These are phyloP conservation scores for Platerodrilus igneus DNA, from an alignment of 2,888 invertebrate genomes.

Conservation along the genomic window DNA sequence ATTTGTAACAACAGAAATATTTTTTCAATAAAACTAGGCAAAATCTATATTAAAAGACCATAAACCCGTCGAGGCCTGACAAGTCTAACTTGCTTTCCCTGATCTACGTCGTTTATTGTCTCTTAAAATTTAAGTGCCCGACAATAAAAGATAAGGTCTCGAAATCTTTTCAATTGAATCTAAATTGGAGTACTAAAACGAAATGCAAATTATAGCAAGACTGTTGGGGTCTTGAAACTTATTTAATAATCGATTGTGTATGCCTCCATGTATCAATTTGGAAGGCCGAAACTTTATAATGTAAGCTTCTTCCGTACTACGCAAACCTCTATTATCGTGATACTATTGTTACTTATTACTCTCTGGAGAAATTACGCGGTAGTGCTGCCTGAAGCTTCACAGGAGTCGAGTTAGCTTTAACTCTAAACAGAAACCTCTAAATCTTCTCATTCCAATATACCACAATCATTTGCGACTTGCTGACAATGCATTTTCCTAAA, in stretches of 20 bases:
- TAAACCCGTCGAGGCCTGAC: no score
- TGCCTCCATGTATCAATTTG: slow-evolving; percentile 15
- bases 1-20: no score
- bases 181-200: no score
- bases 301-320: slow-evolving; percentile 18
- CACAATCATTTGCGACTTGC: slow-evolving; percentile 23
- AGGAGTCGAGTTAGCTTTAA: slow-evolving; percentile 8
- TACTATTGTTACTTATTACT: slow-evolving; percentile 35
- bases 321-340: slow-evolving; percentile 30
- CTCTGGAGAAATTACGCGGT: slow-evolving; percentile 37
- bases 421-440: slow-evolving; percentile 3
- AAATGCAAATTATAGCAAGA: no score
- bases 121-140: neutral
- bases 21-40: no score
- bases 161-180: no score
- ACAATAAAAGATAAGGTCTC: neutral
- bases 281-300: slow-evolving; percentile 17
- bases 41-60: no score
- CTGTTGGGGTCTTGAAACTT: no score
- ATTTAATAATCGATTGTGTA: slow-evolving; percentile 13
- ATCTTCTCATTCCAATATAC: slow-evolving; percentile 11
- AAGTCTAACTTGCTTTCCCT: slow-evolving; percentile 1
- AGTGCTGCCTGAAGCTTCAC: slow-evolving; percentile 28
- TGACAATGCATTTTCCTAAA: no score
- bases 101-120: neutral